Conservation (phyloP, 2,113 vertebrate genomes). For the Prunella himalayana region DNA sequence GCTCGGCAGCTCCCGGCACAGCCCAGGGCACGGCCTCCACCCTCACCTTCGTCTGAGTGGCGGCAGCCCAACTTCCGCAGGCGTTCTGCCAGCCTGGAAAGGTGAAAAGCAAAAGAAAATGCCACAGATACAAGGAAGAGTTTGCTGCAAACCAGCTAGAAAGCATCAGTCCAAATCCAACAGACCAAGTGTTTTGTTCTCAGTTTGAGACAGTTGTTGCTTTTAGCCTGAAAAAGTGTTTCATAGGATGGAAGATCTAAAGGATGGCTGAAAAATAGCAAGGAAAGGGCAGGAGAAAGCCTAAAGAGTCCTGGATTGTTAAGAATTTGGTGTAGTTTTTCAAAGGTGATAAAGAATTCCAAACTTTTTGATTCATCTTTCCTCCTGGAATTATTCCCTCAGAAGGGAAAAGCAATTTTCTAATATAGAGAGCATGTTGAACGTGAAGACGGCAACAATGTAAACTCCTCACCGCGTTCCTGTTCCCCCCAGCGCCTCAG, state of each 20-base stretch:
- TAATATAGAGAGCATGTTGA: fast-evolving
- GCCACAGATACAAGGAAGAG: fast-evolving
- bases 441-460: fast-evolving
- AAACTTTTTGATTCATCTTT: neutral
- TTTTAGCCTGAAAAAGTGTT: neutral
- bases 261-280: fast-evolving
- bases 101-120: neutral
- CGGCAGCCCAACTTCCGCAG: neutral
- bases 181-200: fast-evolving
- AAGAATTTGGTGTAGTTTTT: neutral
- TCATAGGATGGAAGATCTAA: neutral
- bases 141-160: neutral
- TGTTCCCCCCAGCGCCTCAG: neutral
- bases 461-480: fast-evolving
- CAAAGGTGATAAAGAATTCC: neutral
- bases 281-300: neutral
- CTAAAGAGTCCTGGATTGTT: neutral
- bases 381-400: neutral
- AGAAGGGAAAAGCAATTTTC: fast-evolving
- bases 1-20: neutral
- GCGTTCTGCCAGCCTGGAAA: neutral
- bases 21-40: neutral
- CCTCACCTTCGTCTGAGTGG: neutral
- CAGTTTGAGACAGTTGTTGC: fast-evolving
- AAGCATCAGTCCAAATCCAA: neutral